Evolutionary conservation across 2,888 invertebrate species (phyloP).

Genomic region (Diogma glabrata): DNA sequence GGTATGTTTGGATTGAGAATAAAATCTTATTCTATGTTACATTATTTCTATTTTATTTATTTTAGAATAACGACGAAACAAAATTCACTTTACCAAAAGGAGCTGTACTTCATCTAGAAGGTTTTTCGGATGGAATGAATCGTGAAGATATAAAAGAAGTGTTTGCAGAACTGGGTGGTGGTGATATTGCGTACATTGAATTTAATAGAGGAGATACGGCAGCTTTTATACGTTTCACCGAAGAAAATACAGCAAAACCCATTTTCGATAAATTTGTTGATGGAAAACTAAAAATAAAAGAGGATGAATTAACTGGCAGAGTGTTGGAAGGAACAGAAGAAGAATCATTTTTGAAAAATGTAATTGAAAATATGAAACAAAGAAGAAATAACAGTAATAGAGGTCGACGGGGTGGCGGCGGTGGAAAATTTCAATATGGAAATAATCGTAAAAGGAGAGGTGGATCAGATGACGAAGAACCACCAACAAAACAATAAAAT

Average conservation of each 20-base stretch:
- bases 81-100: conserved; percentile 55
- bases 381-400: conserved; percentile 36
- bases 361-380: conserved; percentile 47
- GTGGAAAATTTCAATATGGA: conserved; percentile 22
- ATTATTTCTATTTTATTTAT: neutral
- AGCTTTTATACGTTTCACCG: conserved; percentile 59
- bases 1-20: conserved; percentile 3
- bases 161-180: conserved; percentile 11
- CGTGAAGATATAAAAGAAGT: conserved; percentile 65
- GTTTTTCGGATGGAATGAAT: conserved; percentile 46
- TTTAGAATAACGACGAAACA: conserved; percentile 34
- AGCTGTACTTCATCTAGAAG: conserved; percentile 58
- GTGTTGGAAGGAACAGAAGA: conserved; percentile 63
- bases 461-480: conserved; percentile 22
- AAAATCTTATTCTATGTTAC: conserved; percentile 35
- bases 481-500: conserved; percentile 4
- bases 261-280: conserved; percentile 51
- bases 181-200: conserved; percentile 61
- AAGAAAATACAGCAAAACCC: conserved; percentile 55
- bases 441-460: conserved; percentile 28
- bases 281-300: conserved; percentile 42
- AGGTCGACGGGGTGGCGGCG: neutral
- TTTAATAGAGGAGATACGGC: conserved; percentile 60
- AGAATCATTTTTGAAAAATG: conserved; percentile 49
- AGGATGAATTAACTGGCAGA: conserved; percentile 42